A percentile compares a stretch with the other conserved stretches of the same genome.
These are phyloP conservation scores for Argyrosomus japonicus DNA, from an alignment of 2,113 vertebrate genomes.

Conservation along the genomic window DNA sequence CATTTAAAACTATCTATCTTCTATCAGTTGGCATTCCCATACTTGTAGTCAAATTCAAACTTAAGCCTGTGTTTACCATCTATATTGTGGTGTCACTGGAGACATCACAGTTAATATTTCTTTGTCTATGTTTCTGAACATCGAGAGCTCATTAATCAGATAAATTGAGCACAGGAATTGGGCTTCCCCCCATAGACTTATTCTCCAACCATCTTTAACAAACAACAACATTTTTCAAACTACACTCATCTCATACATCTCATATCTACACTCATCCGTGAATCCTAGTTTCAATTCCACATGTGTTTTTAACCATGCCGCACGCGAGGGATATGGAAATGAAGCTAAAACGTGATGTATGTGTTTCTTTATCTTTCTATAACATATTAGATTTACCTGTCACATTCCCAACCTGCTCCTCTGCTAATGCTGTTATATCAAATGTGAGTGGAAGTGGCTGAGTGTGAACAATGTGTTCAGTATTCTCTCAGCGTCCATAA, in stretches of 20 bases:
- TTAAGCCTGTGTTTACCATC: not conserved
- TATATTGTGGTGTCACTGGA: not conserved
- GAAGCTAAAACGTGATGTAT: not conserved
- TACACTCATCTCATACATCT: no score
- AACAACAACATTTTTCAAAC: constrained; percentile 10
- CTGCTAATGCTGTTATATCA: constrained; percentile 11
- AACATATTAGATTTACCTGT: constrained; percentile 4
- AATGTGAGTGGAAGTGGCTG: constrained; percentile 25
- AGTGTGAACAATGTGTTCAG: constrained; percentile 49
- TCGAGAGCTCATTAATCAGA: not conserved
- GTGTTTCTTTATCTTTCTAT: not conserved
- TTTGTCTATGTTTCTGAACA: not conserved
- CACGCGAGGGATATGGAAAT: not conserved
- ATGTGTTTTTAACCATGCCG: not conserved
- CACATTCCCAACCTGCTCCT: constrained; percentile 8
- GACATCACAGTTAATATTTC: not conserved
- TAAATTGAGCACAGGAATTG: not conserved
- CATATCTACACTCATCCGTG: not conserved
- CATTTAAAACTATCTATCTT: not conserved
- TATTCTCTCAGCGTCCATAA: constrained; percentile 41
- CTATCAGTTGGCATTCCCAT: not conserved
- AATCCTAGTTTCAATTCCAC: not conserved
- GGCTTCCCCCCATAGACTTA: not conserved
- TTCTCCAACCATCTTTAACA: not conserved
- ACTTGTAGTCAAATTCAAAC: not conserved